These are phyloP conservation scores for Drosophila lini DNA, from an alignment of 1,140 invertebrate genomes.

Conservation along the genomic window DNA sequence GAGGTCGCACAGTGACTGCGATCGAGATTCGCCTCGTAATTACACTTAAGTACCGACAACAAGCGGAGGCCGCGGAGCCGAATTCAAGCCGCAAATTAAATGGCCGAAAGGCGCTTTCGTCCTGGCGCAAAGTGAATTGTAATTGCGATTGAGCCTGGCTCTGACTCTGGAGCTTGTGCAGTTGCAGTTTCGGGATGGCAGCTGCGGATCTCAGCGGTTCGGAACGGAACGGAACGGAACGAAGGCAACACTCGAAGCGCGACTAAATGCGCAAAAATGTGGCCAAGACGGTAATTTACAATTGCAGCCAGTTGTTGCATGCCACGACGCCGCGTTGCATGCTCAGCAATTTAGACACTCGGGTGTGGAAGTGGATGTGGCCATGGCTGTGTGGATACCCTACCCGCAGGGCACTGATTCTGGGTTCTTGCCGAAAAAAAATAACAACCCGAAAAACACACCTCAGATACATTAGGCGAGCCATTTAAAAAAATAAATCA, in stretches of 20 bases:
- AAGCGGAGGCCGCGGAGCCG: constrained; percentile 43
- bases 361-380: constrained; percentile 10
- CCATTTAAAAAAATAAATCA: neutral
- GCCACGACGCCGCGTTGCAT: constrained; percentile 38
- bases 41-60: constrained; percentile 77
- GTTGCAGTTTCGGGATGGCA: constrained; percentile 43
- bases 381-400: constrained; percentile 33
- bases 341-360: constrained; percentile 35
- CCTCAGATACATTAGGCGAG: constrained; percentile 20
- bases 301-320: constrained; percentile 66
- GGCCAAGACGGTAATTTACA: constrained; percentile 82
- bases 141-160: constrained; percentile 62
- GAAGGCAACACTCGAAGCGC: constrained; percentile 77
- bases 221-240: constrained; percentile 43
- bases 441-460: neutral
- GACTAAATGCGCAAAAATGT: constrained; percentile 82
- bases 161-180: constrained; percentile 5
- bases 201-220: constrained; percentile 65
- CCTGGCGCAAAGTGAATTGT: constrained; percentile 82
- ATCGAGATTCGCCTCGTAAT: constrained; percentile 66
- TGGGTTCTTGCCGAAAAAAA: constrained; percentile 2
- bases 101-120: constrained; percentile 66
- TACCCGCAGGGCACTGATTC: constrained; percentile 57
- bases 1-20: constrained; percentile 62
- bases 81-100: constrained; percentile 74